phyloP scores from a whole-genome alignment of 2,888 invertebrate genomes.

The Teleiodes luculella region DNA sequence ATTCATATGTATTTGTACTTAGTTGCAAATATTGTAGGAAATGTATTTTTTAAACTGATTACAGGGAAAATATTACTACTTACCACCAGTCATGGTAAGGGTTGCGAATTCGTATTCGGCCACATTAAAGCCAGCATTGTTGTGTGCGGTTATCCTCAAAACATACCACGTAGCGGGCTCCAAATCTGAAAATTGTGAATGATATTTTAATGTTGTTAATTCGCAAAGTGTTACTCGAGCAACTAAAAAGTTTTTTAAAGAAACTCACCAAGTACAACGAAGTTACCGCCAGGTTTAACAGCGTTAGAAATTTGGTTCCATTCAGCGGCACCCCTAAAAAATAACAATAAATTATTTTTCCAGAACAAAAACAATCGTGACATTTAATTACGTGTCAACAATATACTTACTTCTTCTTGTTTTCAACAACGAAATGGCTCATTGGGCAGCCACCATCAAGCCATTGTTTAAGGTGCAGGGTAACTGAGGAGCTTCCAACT shows the following conservation, averaged over 20 bases:
- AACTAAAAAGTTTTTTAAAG: neutral
- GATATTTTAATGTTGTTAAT: neutral
- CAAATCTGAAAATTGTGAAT: slow-evolving; percentile 77
- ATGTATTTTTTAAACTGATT: neutral
- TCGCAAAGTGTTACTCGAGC: too few relatives aligned
- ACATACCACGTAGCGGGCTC: slow-evolving; percentile 97
- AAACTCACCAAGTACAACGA: slow-evolving; percentile 83
- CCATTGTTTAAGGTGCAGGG: slow-evolving; percentile 95
- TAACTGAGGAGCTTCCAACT: slow-evolving; percentile 95
- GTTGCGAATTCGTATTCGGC: slow-evolving; percentile 98
- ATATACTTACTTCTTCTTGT: slow-evolving; percentile 87
- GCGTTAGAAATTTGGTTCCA: slow-evolving; percentile 97
- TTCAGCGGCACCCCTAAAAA: slow-evolving; percentile 85
- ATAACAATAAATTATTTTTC: neutral
- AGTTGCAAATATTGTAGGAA: too few relatives aligned
- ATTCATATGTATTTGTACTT: neutral
- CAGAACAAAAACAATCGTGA: neutral
- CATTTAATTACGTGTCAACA: neutral
- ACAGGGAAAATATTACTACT: slow-evolving; percentile 40
- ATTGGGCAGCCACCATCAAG: slow-evolving; percentile 97
- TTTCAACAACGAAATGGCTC: slow-evolving; percentile 96
- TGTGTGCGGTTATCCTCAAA: slow-evolving; percentile 93
- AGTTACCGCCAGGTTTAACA: slow-evolving; percentile 93
- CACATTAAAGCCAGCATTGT: slow-evolving; percentile 96
- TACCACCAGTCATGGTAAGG: slow-evolving; percentile 95